phyloP scores from a whole-genome alignment of 1,140 invertebrate genomes.

The Drosophila lini region DNA sequence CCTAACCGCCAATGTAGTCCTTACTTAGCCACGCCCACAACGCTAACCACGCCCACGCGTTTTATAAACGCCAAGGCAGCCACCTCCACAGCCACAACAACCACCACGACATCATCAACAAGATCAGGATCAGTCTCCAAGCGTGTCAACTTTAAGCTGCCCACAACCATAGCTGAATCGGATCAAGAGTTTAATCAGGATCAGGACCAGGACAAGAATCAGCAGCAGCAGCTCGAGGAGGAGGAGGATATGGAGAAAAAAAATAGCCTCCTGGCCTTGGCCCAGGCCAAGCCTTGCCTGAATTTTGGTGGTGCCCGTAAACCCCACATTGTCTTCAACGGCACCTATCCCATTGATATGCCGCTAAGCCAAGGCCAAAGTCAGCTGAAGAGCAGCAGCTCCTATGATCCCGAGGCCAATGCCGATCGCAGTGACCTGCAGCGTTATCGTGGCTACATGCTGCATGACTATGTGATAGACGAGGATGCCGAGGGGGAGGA shows the following conservation, averaged over 20 bases:
- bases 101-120: conserved; percentile 6
- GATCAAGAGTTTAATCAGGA: conserved; percentile 59
- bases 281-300: conserved; percentile 6
- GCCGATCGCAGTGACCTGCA: conserved; percentile 63
- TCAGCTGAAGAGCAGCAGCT: conserved; percentile 42
- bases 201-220: conserved; percentile 4
- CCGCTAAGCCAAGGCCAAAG: conserved; percentile 81
- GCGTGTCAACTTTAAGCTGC: conserved; percentile 76
- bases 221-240: conserved; percentile 8
- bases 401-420: conserved; percentile 80
- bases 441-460: conserved; percentile 67
- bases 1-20: conserved; percentile 41
- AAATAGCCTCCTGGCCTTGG: conserved; percentile 22
- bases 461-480: conserved; percentile 69
- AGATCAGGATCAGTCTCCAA: conserved; percentile 32
- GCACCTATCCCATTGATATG: conserved; percentile 92
- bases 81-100: conserved; percentile 16
- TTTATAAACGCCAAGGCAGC: conserved; percentile 70
- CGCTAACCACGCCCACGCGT: conserved; percentile 74
- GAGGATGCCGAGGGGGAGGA: conserved; percentile 71
- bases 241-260: neutral
- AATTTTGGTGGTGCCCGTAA: conserved; percentile 23
- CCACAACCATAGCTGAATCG: conserved; percentile 62
- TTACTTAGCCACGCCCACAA: conserved; percentile 57
- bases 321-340: conserved; percentile 88